Conservation (phyloP, 2,888 invertebrate genomes). For the Podotricha telesiphe region DNA sequence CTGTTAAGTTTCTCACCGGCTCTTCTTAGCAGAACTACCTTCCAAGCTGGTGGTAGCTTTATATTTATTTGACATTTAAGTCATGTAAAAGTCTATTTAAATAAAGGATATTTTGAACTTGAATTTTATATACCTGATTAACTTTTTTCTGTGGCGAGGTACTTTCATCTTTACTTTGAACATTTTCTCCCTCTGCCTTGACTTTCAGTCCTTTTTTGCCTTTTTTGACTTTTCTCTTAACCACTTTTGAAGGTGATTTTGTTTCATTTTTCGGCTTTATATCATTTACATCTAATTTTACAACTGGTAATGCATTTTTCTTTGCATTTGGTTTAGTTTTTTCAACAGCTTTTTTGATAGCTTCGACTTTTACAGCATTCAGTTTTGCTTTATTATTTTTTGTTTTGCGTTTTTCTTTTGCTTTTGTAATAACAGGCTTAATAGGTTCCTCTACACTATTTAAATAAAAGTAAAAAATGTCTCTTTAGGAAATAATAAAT, state of each 20-base stretch:
- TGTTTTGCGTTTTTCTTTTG: slow-evolving; percentile 10
- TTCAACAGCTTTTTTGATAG: not conserved
- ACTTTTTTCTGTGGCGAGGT: not conserved
- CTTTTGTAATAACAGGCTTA: slow-evolving; percentile 21
- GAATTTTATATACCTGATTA: not conserved
- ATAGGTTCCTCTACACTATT: slow-evolving; percentile 1
- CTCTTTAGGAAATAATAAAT: not conserved
- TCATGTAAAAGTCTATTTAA: too few relatives aligned
- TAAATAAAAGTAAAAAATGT: not conserved
- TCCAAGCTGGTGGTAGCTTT: too few relatives aligned
- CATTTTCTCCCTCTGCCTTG: not conserved
- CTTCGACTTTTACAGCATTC: slow-evolving; percentile 1
- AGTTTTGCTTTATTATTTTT: slow-evolving; percentile 17
- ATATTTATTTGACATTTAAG: too few relatives aligned
- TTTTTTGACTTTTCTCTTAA: not conserved
- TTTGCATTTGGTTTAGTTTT: not conserved
- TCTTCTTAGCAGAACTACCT: too few relatives aligned
- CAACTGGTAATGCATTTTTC: not conserved
- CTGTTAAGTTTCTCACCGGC: too few relatives aligned
- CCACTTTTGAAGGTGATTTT: not conserved
- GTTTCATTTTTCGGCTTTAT: not conserved
- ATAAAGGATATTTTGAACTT: too few relatives aligned
- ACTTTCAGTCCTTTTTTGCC: not conserved
- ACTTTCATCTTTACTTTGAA: not conserved
- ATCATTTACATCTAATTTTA: slow-evolving; percentile 1